Percentiles rank a stretch among this genome's conserved stretches.
Conservation (phyloP, 2,888 invertebrate species). For the Cheilosia variabilis region DNA sequence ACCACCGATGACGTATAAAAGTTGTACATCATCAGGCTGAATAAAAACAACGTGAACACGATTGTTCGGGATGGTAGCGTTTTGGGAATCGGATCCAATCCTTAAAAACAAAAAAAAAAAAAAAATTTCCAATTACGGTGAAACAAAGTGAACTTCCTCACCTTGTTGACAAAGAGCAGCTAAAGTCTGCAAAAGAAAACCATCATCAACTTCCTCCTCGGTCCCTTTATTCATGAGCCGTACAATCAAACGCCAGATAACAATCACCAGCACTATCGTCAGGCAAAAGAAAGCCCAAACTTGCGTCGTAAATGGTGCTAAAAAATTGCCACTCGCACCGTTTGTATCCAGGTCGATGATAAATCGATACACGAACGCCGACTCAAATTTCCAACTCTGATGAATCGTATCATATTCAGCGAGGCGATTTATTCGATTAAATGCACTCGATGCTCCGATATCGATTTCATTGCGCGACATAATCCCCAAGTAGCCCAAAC, state of each 20-base stretch:
- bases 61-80: constrained; percentile 79
- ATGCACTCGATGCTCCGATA: constrained; percentile 81
- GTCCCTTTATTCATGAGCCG: constrained; percentile 56
- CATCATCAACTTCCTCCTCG: constrained; percentile 19
- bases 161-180: constrained; percentile 81
- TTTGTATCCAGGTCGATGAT: constrained; percentile 80
- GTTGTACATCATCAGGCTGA: constrained; percentile 81
- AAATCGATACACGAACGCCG: constrained; percentile 81
- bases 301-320: constrained; percentile 80
- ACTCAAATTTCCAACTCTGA: constrained; percentile 82
- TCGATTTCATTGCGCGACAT: constrained; percentile 81
- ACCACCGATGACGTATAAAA: constrained; percentile 83
- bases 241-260: constrained; percentile 79
- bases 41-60: constrained; percentile 79
- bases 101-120: constrained; percentile 58
- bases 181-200: constrained; percentile 77
- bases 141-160: constrained; percentile 31
- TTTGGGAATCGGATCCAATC: constrained; percentile 79
- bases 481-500: constrained; percentile 81
- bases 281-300: constrained; percentile 79
- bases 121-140: neutral
- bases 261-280: constrained; percentile 76
- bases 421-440: constrained; percentile 81
- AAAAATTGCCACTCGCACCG: constrained; percentile 80
- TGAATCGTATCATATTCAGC: constrained; percentile 81